phyloP scores from a whole-genome alignment of 2,888 invertebrate species.

The Ectobius pallidus region DNA sequence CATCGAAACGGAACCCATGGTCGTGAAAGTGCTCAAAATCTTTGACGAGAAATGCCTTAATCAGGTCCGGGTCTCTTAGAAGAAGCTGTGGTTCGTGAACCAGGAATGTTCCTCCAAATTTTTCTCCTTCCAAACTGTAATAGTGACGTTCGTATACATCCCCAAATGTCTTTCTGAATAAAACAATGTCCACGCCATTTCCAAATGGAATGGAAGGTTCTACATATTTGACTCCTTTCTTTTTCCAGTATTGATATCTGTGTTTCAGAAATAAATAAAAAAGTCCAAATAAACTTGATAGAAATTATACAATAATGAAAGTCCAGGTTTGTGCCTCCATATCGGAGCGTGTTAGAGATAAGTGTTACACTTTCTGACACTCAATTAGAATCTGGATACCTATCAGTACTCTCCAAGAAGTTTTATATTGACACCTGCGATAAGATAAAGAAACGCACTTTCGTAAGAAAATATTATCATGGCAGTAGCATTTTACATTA shows the following conservation, averaged over 20 bases:
- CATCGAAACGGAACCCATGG: slow-evolving; percentile 69
- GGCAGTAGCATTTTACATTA: too few species aligned
- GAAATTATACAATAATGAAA: too few species aligned
- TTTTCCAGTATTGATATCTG: slow-evolving; percentile 57
- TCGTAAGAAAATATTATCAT: too few species aligned
- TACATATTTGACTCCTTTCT: slow-evolving; percentile 61
- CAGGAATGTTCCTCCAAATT: slow-evolving; percentile 36
- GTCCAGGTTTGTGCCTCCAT: too few species aligned
- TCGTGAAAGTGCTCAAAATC: slow-evolving; percentile 71
- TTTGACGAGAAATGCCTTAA: slow-evolving; percentile 61
- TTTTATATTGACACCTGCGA: too few species aligned
- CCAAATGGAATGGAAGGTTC: slow-evolving; percentile 69
- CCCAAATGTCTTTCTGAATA: slow-evolving; percentile 64
- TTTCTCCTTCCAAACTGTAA: slow-evolving; percentile 47
- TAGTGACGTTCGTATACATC: slow-evolving; percentile 66
- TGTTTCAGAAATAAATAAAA: not conserved
- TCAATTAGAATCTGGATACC: too few species aligned
- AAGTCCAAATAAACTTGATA: too few species aligned
- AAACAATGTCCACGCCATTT: slow-evolving; percentile 62
- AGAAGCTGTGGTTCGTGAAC: slow-evolving; percentile 61
- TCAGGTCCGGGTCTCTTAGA: slow-evolving; percentile 66
- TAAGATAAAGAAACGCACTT: too few species aligned
- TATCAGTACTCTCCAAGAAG: too few species aligned
- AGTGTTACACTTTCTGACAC: too few species aligned
- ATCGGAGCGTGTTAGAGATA: too few species aligned